These are phyloP conservation scores for Apotomis betuletana DNA, from an alignment of 2,888 invertebrate genomes.

Conservation along the genomic window DNA sequence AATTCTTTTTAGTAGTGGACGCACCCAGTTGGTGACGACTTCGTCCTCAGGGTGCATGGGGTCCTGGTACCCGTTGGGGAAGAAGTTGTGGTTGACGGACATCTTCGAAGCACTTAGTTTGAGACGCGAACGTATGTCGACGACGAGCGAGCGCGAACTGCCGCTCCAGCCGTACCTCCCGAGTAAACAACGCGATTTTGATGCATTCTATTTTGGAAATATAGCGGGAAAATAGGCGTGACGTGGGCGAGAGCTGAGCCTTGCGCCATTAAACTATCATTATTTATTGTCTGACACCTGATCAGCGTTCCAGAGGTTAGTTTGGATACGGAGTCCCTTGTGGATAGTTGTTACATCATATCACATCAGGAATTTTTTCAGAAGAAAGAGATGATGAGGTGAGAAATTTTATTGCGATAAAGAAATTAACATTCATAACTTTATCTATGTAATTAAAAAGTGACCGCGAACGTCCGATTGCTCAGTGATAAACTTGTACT, in stretches of 20 bases:
- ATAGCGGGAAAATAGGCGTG: conserved; percentile 74
- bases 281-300: conserved; percentile 53
- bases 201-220: conserved; percentile 83
- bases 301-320: conserved; percentile 21
- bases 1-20: conserved; percentile 52
- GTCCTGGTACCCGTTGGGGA: conserved; percentile 82
- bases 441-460: too few species aligned
- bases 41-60: conserved; percentile 83
- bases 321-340: conserved; percentile 5
- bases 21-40: conserved; percentile 85
- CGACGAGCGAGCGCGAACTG: conserved; percentile 74
- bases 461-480: too few species aligned
- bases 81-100: conserved; percentile 79
- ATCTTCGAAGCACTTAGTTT: conserved; percentile 61
- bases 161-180: conserved; percentile 74
- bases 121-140: conserved; percentile 69
- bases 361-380: background rate
- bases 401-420: background rate
- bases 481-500: too few species aligned
- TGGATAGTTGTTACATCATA: background rate
- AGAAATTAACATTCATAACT: background rate
- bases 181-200: conserved; percentile 79
- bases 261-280: conserved; percentile 53
- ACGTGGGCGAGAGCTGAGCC: conserved; percentile 71
- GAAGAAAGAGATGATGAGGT: background rate